Percentiles rank a stretch among this genome's conserved stretches.
Evolutionary conservation across 2,113 vertebrate genomes (phyloP).

Genomic region (Glaucomys volans): DNA sequence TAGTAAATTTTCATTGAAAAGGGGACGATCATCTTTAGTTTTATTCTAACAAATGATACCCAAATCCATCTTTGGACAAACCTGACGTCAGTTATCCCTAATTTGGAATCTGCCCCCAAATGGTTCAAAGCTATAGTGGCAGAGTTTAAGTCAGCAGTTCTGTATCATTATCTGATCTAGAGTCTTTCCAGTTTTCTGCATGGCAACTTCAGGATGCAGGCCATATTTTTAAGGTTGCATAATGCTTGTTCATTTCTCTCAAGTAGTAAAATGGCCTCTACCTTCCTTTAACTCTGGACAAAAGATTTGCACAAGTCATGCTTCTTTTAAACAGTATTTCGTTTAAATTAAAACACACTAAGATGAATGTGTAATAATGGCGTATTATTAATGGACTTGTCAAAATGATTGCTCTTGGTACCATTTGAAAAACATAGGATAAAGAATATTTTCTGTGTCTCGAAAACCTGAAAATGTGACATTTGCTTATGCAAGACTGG

Average conservation of each 20-base stretch:
- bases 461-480: conserved; percentile 22
- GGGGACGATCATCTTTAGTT: too few relatives aligned
- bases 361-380: conserved; percentile 62
- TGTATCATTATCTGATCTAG: not conserved
- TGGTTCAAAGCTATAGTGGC: not conserved
- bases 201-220: not conserved
- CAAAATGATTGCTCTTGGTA: conserved; percentile 27
- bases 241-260: not conserved
- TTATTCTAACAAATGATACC: not conserved
- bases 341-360: conserved; percentile 75
- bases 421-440: not conserved
- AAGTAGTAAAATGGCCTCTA: conserved; percentile 5
- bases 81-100: too few relatives aligned
- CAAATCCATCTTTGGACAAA: not conserved
- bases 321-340: conserved; percentile 65
- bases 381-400: conserved; percentile 67
- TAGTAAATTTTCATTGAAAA: too few relatives aligned
- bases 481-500: conserved; percentile 69
- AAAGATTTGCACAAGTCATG: not conserved
- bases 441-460: not conserved
- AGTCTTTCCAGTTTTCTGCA: not conserved
- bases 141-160: not conserved
- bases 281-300: not conserved
- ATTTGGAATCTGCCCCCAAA: too few relatives aligned
- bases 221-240: not conserved